Evolutionary conservation across 1,140 invertebrate species (phyloP), one percentile per base, ranked within the genome.

Genomic region (Drosophila suzukii): DNA sequence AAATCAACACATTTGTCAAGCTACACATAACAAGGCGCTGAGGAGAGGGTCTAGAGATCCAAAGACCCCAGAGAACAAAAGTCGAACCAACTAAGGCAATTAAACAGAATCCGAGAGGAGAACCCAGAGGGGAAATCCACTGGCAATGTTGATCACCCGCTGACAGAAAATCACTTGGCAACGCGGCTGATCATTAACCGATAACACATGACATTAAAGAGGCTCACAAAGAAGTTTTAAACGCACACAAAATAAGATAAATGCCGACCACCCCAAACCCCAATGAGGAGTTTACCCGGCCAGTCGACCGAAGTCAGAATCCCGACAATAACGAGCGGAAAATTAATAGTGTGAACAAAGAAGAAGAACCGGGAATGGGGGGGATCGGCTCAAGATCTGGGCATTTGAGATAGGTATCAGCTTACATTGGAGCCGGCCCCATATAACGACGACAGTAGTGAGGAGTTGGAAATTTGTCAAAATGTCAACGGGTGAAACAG

Each of bases 171-270:
- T 89, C 77, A 84, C 80, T 81, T 78, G 85, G 74, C 84, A 88
- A 90, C 85, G 65, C 65, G 85, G 86, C 85, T 90, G 85, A 90
- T 90, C 81, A 85, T 78, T 75, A 90, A 86, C 90, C 90, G 90
- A 91, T 91, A 91, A 91, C 90, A 91, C 90, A 90, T 91, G 79
- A 91, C 90, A 91, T 91, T 91, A 91, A 91, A 89, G 66, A 39
- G 84, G 61, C 67, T 58, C 85, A 81, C 80, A 77, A 82, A 81
- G 78, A 75, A 80, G 61, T 88, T 85, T 75, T 83, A 89, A 84
- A 67, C 63, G 80, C 81, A 77, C 85, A 88, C 84, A 84, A 81
- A 89, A 89, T 81, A 79, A 81, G 85, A 91, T 91, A 90, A 91
- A 90, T 91, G 72, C 73, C 77, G 90, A 90, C 90, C 85, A 90